These are phyloP conservation scores for Odocoileus hemionus DNA, from an alignment of 2,113 vertebrate species.

Conservation along the genomic window DNA sequence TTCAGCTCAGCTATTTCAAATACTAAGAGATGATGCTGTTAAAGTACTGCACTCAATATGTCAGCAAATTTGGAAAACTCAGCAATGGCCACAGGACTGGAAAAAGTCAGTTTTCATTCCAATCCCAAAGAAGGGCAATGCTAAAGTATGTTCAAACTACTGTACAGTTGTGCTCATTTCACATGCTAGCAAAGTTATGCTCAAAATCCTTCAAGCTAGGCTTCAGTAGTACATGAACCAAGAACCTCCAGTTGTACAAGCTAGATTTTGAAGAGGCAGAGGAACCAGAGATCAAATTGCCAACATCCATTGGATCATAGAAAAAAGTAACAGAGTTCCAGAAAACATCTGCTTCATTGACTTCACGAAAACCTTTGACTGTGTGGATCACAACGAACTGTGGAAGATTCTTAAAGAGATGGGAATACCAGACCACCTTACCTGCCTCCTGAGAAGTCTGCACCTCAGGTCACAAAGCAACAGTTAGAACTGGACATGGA, in stretches of 20 bases:
- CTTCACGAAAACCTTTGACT: not conserved
- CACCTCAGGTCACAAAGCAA: not conserved
- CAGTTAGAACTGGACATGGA: not conserved
- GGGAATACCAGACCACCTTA: not conserved
- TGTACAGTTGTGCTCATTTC: not conserved
- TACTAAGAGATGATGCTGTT: not conserved
- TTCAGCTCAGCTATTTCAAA: not conserved
- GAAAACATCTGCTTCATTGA: not conserved
- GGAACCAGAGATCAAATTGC: not conserved
- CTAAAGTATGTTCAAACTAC: not conserved
- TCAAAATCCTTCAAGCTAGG: not conserved
- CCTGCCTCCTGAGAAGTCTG: not conserved
- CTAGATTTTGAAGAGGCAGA: not conserved
- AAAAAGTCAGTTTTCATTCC: not conserved
- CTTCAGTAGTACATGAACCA: not conserved
- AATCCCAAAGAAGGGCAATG: not conserved
- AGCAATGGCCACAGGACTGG: not conserved
- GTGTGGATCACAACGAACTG: not conserved
- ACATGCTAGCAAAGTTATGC: not conserved
- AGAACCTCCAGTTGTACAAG: not conserved
- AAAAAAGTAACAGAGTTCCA: not conserved
- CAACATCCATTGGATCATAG: not conserved
- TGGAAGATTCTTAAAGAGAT: not conserved
- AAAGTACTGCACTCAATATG: not conserved
- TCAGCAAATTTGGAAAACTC: not conserved